Conservation (phyloP, 2,888 invertebrate species). For the Xestoiulus laeticollis region DNA sequence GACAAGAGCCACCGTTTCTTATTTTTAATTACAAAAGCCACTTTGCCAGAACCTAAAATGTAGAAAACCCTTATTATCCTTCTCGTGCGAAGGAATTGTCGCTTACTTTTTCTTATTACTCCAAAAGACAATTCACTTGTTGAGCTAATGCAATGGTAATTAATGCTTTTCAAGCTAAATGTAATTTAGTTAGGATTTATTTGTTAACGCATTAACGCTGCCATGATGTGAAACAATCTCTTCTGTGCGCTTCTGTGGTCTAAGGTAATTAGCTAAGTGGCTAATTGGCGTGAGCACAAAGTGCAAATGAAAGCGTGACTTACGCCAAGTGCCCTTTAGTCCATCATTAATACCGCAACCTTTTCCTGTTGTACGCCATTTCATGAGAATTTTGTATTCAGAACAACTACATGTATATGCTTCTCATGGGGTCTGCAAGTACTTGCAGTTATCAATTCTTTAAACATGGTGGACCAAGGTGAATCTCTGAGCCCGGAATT, state of each 20-base stretch:
- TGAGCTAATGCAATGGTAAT: background rate
- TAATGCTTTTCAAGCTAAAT: background rate
- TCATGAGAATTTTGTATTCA: background rate
- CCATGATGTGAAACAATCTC: background rate
- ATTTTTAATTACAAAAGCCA: no score
- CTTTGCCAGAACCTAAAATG: no score
- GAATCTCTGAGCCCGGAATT: no score
- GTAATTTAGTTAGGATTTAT: background rate
- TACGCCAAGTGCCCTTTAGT: background rate
- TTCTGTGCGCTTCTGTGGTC: background rate
- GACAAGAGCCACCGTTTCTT: no score
- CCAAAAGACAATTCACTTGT: background rate
- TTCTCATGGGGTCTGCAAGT: background rate
- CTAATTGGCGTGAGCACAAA: slow-evolving; percentile 5
- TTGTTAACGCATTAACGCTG: background rate
- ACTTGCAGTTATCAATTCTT: background rate
- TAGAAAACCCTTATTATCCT: background rate
- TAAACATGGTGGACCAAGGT: background rate
- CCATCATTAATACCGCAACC: background rate
- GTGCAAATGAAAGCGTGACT: slow-evolving; percentile 1
- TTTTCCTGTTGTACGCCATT: background rate
- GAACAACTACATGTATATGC: background rate
- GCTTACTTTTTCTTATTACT: background rate
- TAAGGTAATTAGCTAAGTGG: slow-evolving; percentile 21
- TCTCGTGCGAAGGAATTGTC: background rate